A percentile compares a stretch with the other conserved stretches of the same genome.
Evolutionary conservation across 2,888 invertebrate genomes (phyloP).

Genomic region (Catocala nupta): DNA sequence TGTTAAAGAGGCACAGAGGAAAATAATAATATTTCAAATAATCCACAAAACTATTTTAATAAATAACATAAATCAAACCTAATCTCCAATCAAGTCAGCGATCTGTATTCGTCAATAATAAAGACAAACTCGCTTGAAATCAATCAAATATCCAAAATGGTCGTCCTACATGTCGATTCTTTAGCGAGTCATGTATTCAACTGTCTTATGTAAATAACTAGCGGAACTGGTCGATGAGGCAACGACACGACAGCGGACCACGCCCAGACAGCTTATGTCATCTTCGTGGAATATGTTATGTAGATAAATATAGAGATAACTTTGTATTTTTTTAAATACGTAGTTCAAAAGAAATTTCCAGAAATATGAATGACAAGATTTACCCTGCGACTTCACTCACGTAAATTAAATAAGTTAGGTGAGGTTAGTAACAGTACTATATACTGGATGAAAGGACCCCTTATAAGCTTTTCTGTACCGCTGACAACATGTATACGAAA

Average conservation of each 20-base stretch:
- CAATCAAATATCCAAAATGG: not conserved
- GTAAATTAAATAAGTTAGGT: too few relatives aligned
- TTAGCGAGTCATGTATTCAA: slow-evolving; percentile 2
- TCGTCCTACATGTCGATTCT: slow-evolving; percentile 3
- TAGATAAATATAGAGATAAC: slow-evolving; percentile 5
- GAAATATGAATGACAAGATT: too few relatives aligned
- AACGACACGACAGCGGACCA: slow-evolving; percentile 22
- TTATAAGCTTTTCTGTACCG: too few relatives aligned
- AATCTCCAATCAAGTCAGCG: not conserved
- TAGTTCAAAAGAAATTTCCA: too few relatives aligned
- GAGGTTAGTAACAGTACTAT: too few relatives aligned
- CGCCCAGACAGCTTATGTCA: slow-evolving; percentile 41
- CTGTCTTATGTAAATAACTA: slow-evolving; percentile 42
- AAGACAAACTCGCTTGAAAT: not conserved
- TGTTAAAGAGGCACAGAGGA: too few relatives aligned
- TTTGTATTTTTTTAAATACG: not conserved
- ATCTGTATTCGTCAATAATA: too few relatives aligned
- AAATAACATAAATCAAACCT: not conserved
- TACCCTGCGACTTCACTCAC: too few relatives aligned
- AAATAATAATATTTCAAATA: too few relatives aligned
- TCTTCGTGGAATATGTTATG: slow-evolving; percentile 13
- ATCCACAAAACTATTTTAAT: not conserved
- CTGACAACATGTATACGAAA: too few relatives aligned
- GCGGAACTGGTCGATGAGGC: slow-evolving; percentile 47
- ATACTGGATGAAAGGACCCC: too few relatives aligned